phyloP scores from a whole-genome alignment of 1,140 invertebrate genomes.

The Maconellicoccus hirsutus region DNA sequence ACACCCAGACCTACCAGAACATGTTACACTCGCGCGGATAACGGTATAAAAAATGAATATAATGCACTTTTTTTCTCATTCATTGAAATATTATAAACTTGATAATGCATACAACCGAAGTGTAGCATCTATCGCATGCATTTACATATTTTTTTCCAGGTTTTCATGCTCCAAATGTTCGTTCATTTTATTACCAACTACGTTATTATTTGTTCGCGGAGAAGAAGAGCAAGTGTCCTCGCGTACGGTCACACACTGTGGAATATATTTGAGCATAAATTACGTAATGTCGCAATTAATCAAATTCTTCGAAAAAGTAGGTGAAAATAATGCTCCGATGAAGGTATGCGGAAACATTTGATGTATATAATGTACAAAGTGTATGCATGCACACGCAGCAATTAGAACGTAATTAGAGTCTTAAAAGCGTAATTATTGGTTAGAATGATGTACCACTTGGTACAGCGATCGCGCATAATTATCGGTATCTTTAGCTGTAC shows the following conservation, averaged over 20 bases:
- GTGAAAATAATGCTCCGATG: neutral
- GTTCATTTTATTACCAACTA: too few species aligned
- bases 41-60: too few species aligned
- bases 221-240: neutral
- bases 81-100: neutral
- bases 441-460: neutral
- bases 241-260: neutral
- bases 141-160: too few species aligned
- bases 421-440: conserved; percentile 1
- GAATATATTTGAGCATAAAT: neutral
- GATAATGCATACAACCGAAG: neutral
- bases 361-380: neutral
- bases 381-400: neutral
- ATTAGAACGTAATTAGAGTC: neutral
- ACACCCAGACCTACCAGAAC: too few species aligned
- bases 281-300: neutral
- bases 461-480: neutral
- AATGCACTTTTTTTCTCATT: too few species aligned
- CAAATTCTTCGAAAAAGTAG: conserved; percentile 5
- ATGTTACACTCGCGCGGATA: too few species aligned
- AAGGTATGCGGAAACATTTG: neutral
- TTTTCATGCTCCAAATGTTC: too few species aligned
- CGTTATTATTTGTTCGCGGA: neutral
- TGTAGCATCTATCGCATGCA: neutral
- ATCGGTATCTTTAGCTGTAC: neutral